phyloP scores from a whole-genome alignment of 2,888 invertebrate genomes.

The Andrena praecox region DNA sequence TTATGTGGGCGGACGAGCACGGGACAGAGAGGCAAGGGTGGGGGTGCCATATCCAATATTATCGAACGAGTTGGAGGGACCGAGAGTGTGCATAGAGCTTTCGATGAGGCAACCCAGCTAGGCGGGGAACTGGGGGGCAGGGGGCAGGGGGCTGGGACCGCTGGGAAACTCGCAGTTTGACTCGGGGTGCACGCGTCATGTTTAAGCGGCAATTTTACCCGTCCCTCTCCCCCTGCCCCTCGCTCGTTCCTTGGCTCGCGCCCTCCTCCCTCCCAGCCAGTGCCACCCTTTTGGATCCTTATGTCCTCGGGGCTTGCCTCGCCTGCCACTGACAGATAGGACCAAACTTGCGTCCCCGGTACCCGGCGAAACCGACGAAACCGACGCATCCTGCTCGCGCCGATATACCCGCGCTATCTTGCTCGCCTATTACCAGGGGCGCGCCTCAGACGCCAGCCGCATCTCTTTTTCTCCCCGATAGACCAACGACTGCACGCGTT shows the following conservation, averaged over 20 bases:
- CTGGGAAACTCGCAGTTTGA: conserved; percentile 76
- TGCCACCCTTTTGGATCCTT: conserved; percentile 70
- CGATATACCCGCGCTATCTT: conserved; percentile 54
- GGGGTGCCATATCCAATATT: conserved; percentile 75
- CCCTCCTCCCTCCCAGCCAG: conserved; percentile 32
- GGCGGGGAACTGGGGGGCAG: not conserved
- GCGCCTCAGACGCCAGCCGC: not conserved
- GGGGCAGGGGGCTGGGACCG: conserved; percentile 6
- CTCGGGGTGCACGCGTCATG: conserved; percentile 75
- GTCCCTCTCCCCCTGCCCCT: conserved; percentile 33
- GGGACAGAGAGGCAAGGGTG: not conserved
- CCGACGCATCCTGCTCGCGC: conserved; percentile 71
- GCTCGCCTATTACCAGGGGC: conserved; percentile 9
- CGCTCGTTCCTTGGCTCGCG: conserved; percentile 8
- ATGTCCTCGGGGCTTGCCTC: conserved; percentile 62
- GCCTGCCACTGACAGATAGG: conserved; percentile 74
- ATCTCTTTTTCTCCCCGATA: not conserved
- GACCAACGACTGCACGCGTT: not conserved
- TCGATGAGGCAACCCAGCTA: conserved; percentile 50
- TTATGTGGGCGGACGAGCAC: conserved; percentile 55
- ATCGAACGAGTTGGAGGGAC: conserved; percentile 69
- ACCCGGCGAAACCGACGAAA: conserved; percentile 29
- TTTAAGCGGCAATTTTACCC: conserved; percentile 76
- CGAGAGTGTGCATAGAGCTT: conserved; percentile 56
- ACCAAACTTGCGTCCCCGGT: conserved; percentile 61